phyloP scores from a whole-genome alignment of 1,140 invertebrate genomes.

The Saxidomus purpurata region DNA sequence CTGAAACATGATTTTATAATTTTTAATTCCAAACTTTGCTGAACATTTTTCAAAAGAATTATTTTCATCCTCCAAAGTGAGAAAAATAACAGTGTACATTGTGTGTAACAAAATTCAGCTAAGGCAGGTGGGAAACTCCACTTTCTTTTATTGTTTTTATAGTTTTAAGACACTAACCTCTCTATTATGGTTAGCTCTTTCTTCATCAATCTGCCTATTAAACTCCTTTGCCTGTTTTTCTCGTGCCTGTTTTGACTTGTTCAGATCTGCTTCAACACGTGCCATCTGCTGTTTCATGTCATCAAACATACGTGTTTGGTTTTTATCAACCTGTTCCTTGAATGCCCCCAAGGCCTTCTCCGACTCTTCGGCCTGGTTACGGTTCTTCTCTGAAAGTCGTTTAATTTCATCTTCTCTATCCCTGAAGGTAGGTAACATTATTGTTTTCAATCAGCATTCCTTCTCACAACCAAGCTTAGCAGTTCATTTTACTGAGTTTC shows the following conservation, averaged over 20 bases:
- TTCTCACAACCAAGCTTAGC: too few species aligned
- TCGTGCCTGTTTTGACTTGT: conserved; percentile 83
- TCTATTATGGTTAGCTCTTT: conserved; percentile 80
- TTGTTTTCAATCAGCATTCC: too few species aligned
- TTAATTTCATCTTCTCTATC: conserved; percentile 84
- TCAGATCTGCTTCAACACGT: conserved; percentile 82
- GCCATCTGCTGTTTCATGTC: conserved; percentile 86
- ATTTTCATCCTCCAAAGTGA: too few species aligned
- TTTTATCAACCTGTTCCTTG: conserved; percentile 84
- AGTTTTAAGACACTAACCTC: conserved; percentile 73
- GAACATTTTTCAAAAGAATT: too few species aligned
- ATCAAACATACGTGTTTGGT: conserved; percentile 83
- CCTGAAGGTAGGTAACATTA: too few species aligned
- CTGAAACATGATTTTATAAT: too few species aligned
- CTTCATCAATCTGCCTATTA: conserved; percentile 82
- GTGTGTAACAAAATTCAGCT: too few species aligned
- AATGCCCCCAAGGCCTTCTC: conserved; percentile 85
- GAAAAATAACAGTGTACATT: too few species aligned
- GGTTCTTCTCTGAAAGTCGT: conserved; percentile 77
- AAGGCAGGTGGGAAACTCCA: too few species aligned
- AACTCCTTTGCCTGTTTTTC: conserved; percentile 85
- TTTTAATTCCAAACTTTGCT: too few species aligned
- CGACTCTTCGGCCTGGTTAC: conserved; percentile 78
- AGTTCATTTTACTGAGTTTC: too few species aligned
- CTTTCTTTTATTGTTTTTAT: too few species aligned